phyloP scores from a whole-genome alignment of 2,888 invertebrate genomes.

The Temnothorax ravouxi region DNA sequence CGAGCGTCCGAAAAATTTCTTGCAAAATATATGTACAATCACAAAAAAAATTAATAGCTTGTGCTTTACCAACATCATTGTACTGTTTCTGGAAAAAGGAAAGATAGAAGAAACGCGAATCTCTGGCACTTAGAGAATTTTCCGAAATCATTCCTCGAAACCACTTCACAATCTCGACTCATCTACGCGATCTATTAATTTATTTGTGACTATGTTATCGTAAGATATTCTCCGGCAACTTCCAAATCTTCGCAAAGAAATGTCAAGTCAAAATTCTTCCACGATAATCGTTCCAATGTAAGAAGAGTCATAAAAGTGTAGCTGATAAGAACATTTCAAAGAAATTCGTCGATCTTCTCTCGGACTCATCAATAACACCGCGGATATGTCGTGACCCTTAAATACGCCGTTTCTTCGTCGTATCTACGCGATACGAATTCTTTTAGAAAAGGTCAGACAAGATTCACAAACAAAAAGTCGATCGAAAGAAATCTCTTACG shows the following conservation, averaged over 20 bases:
- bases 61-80: not conserved
- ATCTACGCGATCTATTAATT: not conserved
- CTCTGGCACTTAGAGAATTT: not conserved
- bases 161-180: not conserved
- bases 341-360: slow-evolving; percentile 1
- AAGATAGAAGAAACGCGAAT: not conserved
- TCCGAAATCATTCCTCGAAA: slow-evolving; percentile 1
- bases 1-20: slow-evolving; percentile 14
- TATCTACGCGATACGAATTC: not conserved
- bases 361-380: not conserved
- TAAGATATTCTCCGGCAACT: slow-evolving; percentile 6
- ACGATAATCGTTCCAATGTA: not conserved
- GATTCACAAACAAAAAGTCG: not conserved
- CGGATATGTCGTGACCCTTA: not conserved
- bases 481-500: not conserved
- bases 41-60: not conserved
- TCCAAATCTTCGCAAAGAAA: not conserved
- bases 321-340: slow-evolving; percentile 9
- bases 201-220: not conserved
- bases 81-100: not conserved
- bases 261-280: not conserved
- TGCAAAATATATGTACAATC: not conserved
- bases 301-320: slow-evolving; percentile 1
- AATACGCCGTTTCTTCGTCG: not conserved
- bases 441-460: not conserved